A percentile compares a stretch with the other conserved stretches of the same genome.
Evolutionary conservation across 2,113 vertebrate genomes (phyloP).

Genomic region (Bubo blakistoni): DNA sequence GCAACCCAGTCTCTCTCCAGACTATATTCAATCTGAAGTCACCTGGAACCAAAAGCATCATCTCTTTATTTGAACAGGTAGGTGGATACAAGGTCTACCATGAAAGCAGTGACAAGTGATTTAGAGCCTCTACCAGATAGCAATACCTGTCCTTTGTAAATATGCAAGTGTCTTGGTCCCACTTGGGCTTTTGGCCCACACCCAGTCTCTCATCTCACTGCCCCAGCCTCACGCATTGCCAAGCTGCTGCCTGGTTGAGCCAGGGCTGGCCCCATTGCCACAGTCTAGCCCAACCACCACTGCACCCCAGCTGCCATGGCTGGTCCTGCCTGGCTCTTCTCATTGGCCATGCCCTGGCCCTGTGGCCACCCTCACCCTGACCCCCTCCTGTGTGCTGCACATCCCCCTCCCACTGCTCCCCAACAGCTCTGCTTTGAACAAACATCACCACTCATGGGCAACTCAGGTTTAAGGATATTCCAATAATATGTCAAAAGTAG

Average conservation of each 20-base stretch:
- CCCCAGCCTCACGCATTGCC: accelerated
- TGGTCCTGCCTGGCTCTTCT: neutral
- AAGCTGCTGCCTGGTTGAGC: accelerated
- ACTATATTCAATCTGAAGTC: neutral
- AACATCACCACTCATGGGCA: accelerated
- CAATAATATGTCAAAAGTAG: neutral
- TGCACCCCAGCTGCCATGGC: accelerated
- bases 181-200: accelerated
- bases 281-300: accelerated
- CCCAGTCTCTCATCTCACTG: accelerated
- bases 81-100: accelerated
- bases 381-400: accelerated
- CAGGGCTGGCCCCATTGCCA: neutral
- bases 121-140: neutral
- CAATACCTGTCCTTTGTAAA: neutral
- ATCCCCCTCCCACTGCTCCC: neutral
- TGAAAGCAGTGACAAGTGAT: neutral
- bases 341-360: accelerated
- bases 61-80: neutral
- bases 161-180: too few relatives aligned
- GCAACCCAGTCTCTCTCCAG: neutral
- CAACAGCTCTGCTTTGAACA: neutral
- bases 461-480: neutral
- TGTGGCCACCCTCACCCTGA: too few relatives aligned
- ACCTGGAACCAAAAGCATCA: neutral